These are phyloP conservation scores for Tipula helvola DNA, from an alignment of 2,888 invertebrate species.

Conservation along the genomic window DNA sequence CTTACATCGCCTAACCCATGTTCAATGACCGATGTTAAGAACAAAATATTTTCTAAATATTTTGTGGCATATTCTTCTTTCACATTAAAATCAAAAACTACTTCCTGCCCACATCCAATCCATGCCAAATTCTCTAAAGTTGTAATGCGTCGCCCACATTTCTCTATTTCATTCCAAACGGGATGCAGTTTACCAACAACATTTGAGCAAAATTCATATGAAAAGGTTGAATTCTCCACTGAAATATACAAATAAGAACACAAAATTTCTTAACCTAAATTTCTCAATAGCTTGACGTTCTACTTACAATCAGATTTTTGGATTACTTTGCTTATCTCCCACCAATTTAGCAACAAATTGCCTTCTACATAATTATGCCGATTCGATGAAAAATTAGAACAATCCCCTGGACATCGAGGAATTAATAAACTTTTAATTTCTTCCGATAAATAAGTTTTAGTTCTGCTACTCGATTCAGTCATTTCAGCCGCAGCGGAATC, in stretches of 20 bases:
- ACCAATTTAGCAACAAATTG: neutral
- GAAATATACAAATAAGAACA: neutral
- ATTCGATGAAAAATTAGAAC: neutral
- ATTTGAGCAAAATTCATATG: conserved; percentile 12
- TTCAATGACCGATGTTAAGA: conserved; percentile 24
- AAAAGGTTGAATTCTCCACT: neutral
- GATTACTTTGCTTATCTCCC: neutral
- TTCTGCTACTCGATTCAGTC: neutral
- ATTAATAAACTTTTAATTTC: neutral
- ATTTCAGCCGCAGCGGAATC: no score
- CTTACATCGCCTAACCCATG: conserved; percentile 22
- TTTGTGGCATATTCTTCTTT: conserved; percentile 10
- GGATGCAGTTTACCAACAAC: conserved; percentile 12
- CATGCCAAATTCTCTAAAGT: conserved; percentile 10
- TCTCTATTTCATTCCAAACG: conserved; percentile 12
- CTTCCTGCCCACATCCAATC: neutral
- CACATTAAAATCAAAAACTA: conserved; percentile 5
- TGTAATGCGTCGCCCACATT: neutral
- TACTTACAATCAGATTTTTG: neutral
- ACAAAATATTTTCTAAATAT: conserved; percentile 20
- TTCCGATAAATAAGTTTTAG: neutral
- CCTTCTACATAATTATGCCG: neutral
- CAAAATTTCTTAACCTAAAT: neutral
- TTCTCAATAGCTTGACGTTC: neutral
- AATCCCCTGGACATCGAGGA: neutral